Conservation (phyloP, 1,140 invertebrate genomes). For the Zeugodacus cucurbitae region DNA sequence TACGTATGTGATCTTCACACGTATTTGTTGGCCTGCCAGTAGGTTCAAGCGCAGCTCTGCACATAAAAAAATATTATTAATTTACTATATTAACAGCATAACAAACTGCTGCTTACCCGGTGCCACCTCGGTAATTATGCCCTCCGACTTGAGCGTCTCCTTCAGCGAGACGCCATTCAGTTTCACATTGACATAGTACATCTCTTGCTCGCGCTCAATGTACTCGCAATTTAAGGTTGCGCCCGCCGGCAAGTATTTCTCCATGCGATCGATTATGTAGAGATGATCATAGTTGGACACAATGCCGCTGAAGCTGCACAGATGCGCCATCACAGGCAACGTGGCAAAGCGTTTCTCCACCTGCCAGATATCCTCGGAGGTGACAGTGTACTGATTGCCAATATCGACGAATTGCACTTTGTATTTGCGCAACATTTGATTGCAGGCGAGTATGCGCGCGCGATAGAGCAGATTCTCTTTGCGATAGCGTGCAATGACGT, state of each 20-base stretch:
- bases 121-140: conserved; percentile 50
- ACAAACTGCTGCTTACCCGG: background rate
- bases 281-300: conserved; percentile 68
- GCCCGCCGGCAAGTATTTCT: conserved; percentile 62
- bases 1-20: conserved; percentile 57
- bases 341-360: conserved; percentile 74
- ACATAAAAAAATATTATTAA: background rate
- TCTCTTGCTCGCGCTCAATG: conserved; percentile 47
- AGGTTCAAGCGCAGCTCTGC: conserved; percentile 55
- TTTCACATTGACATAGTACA: conserved; percentile 53
- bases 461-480: conserved; percentile 78
- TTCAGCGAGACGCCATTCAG: conserved; percentile 55
- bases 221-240: conserved; percentile 58
- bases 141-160: conserved; percentile 51
- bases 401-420: conserved; percentile 79
- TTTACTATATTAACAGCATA: background rate
- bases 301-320: conserved; percentile 73
- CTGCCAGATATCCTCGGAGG: conserved; percentile 73
- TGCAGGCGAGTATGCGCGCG: conserved; percentile 71
- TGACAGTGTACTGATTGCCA: conserved; percentile 75
- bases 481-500: conserved; percentile 75
- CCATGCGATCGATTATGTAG: conserved; percentile 70
- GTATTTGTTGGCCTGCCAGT: conserved; percentile 60
- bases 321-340: conserved; percentile 77
- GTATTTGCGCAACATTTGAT: conserved; percentile 69